Base-by-base conservation (phyloP, 2,888 invertebrate genomes). In the Blastobasis lacticolella region DNA sequence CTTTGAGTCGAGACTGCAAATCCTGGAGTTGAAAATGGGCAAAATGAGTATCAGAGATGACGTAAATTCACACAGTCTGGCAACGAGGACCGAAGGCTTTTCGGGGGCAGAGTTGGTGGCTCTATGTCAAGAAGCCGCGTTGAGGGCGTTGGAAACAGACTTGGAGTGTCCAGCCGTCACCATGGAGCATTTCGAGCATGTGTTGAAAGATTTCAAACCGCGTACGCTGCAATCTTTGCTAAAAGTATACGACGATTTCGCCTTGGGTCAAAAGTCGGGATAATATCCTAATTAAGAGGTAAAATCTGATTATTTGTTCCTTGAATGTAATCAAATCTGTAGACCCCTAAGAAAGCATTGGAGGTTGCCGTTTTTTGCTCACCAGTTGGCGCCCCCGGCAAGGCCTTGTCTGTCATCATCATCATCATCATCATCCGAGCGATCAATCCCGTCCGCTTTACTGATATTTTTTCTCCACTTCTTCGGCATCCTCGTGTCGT, bases 51-150 rank as follows among this genome's bases (percentile, higher is more conserved):
- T 88, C 1, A 78, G 80, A 8, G 81, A 90, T 37, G 91, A 94
- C 71, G 91, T 96, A 0, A 80, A 90, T 59, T 63, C 95, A 0
- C 89, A 92, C 5, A 82, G 83, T 51, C 80, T 98, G 46, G 94
- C 95, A 0, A 69, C 83, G 0, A 76, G 73, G 48, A 97, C 97
- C 0, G 90, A 92, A 38, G 93, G 94, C 0, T 98, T 95, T 81
- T 97, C 98, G 0, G 99, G 99, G 0, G 99, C 99, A 0, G 99
- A 99, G 88, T 90, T 96, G 43, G 91, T 93, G 61, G 96, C 97
- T 0, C 89, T 98, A 1, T 98, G 98, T 68, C 94, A 96, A 57
- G 97, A 97, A 81, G 98, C 98, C 6, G 98, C 95, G 0, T 86
- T 97, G 73, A 91, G 90, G 69, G 95, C 97, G 1, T 78, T 98